These are phyloP conservation scores for Nyctibius bracteatus DNA, from an alignment of 2,113 vertebrate species.

Conservation along the genomic window DNA sequence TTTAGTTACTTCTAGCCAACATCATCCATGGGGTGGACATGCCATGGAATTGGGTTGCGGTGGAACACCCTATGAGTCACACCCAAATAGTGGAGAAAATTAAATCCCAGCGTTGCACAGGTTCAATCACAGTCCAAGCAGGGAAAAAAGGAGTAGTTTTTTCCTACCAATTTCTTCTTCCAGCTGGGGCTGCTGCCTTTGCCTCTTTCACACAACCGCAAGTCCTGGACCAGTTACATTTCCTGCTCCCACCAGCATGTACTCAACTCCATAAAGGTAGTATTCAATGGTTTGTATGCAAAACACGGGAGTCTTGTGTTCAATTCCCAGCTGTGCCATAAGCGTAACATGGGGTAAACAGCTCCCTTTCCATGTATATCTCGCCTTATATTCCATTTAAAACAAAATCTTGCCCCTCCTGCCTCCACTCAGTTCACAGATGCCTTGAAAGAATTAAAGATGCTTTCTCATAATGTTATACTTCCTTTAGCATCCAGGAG, in stretches of 20 bases:
- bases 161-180: background rate
- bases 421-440: background rate
- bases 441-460: background rate
- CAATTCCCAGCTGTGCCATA: background rate
- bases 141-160: background rate
- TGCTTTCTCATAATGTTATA: background rate
- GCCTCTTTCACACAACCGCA: background rate
- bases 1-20: constrained; percentile 7
- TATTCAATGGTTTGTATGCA: background rate
- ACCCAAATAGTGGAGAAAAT: constrained; percentile 24
- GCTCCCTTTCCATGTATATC: background rate
- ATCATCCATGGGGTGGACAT: background rate
- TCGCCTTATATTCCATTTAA: background rate
- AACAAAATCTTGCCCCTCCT: background rate
- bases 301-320: background rate
- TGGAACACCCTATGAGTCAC: background rate
- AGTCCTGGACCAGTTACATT: background rate
- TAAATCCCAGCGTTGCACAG: background rate
- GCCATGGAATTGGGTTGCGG: background rate
- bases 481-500: background rate
- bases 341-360: background rate
- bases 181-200: background rate
- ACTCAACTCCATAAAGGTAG: background rate
- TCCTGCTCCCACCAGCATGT: background rate
- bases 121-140: background rate